Percentiles rank a stretch among this genome's conserved stretches.
Evolutionary conservation across 2,113 vertebrate genomes (phyloP).

Genomic region (Trematomus loennbergii): DNA sequence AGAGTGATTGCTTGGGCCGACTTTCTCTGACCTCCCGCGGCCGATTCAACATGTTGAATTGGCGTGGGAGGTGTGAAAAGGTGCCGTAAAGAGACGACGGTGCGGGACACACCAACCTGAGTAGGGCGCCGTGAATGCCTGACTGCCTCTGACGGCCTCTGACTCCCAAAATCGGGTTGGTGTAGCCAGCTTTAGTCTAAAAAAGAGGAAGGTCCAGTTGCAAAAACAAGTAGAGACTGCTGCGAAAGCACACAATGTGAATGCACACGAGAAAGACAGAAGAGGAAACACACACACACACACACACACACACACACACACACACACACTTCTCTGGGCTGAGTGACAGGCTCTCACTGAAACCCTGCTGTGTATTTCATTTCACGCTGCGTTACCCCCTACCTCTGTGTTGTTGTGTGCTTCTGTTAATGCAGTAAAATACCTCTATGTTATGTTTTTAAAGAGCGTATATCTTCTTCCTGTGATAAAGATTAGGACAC

Average conservation of each 20-base stretch:
- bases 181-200: too few relatives aligned
- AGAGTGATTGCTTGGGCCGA: too few relatives aligned
- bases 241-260: not conserved
- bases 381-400: conserved; percentile 54
- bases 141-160: too few relatives aligned
- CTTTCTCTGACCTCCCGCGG: too few relatives aligned
- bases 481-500: not conserved
- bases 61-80: too few relatives aligned
- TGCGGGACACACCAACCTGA: too few relatives aligned
- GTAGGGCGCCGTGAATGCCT: too few relatives aligned
- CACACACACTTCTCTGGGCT: not conserved
- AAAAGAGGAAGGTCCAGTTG: not conserved
- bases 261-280: too few relatives aligned
- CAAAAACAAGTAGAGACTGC: not conserved
- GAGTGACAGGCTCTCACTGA: conserved; percentile 15
- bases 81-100: too few relatives aligned
- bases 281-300: too few relatives aligned
- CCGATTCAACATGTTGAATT: too few relatives aligned
- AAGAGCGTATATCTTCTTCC: not conserved
- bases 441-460: conserved; percentile 3
- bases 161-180: too few relatives aligned
- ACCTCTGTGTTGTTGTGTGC: not conserved
- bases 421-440: not conserved
- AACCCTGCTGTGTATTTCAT: conserved; percentile 50
- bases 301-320: not conserved